Evolutionary conservation across 2,888 invertebrate species (phyloP).

Genomic region (Pseudococcus longispinus): DNA sequence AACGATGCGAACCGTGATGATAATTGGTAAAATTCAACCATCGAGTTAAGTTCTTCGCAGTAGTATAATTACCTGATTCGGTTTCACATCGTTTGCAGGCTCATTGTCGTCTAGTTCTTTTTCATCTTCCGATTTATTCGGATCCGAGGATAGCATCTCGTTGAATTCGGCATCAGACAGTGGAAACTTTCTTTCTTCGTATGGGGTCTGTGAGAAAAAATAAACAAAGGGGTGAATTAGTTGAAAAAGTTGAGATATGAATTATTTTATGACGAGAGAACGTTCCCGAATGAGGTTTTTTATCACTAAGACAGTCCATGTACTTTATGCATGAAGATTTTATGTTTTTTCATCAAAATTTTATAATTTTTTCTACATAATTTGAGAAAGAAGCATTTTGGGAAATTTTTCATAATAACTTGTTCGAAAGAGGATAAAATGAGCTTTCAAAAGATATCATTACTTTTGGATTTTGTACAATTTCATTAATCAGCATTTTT

Average conservation of each 20-base stretch:
- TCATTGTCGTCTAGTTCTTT: neutral
- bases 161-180: conserved; percentile 47
- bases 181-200: conserved; percentile 48
- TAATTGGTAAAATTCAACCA: neutral
- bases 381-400: no score
- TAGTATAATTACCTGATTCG: conserved; percentile 38
- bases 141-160: conserved; percentile 27
- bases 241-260: neutral
- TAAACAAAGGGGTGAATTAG: no score
- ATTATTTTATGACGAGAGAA: neutral
- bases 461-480: no score
- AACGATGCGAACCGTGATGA: neutral
- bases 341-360: no score
- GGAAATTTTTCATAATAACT: no score
- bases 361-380: no score
- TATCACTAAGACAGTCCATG: no score
- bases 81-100: conserved; percentile 17
- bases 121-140: conserved; percentile 24
- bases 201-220: conserved; percentile 22
- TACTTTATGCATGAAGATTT: no score
- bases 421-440: no score
- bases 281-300: neutral
- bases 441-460: no score
- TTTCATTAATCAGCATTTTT: no score
- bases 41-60: neutral